Conservation (phyloP, 2,888 invertebrate genomes). For the Xanthorhoe designata region DNA sequence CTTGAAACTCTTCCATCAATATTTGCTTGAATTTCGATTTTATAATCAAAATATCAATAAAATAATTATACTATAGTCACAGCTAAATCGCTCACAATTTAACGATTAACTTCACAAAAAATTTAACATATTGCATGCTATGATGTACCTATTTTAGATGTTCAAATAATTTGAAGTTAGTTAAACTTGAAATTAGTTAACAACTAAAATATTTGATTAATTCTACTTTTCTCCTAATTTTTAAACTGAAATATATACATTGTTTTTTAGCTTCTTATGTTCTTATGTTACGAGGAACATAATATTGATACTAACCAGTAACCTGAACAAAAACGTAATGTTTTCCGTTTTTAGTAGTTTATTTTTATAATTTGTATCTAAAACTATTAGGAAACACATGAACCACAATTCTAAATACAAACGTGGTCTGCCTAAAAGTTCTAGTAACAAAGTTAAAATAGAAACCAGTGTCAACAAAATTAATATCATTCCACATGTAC, state of each 20-base stretch:
- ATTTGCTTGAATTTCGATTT: not conserved
- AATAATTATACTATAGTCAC: not conserved
- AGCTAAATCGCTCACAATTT: constrained; percentile 1
- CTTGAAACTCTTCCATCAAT: constrained; percentile 2
- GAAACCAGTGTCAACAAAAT: constrained; percentile 42
- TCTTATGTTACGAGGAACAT: not conserved
- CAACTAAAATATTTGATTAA: not conserved
- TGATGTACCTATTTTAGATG: constrained; percentile 4
- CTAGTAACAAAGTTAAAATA: constrained; percentile 31
- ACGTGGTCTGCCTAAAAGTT: constrained; percentile 26
- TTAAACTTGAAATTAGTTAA: constrained; percentile 7
- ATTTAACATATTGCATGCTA: not conserved
- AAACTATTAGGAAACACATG: constrained; percentile 21
- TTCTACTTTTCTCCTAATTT: constrained; percentile 2
- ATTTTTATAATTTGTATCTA: constrained; percentile 22
- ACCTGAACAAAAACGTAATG: constrained; percentile 1
- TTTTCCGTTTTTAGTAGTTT: not conserved
- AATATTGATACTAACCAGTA: constrained; percentile 12
- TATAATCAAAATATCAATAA: not conserved
- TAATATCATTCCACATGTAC: constrained; percentile 29
- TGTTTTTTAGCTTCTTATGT: not conserved
- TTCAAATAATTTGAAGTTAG: constrained; percentile 12
- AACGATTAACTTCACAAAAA: not conserved
- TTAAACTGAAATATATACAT: constrained; percentile 18
- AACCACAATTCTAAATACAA: constrained; percentile 1